Evolutionary conservation across 23 tunicate species (phyloP), one percentile per base, ranked within the genome.

Genomic region (Ascidia mentula): DNA sequence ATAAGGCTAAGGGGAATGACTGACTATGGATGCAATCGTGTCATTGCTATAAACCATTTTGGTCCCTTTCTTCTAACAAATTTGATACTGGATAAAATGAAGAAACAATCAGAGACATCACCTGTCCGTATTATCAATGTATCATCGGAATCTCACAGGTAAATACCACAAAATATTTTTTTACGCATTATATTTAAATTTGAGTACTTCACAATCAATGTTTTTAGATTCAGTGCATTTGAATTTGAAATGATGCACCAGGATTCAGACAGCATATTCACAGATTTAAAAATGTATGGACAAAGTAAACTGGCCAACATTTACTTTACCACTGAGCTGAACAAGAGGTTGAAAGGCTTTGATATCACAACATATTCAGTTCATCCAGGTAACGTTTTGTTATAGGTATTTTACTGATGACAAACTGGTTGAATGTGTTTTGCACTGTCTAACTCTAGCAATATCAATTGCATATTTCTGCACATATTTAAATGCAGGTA

Each of bases 11-110:
- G 24, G 37, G 89, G 89, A 15, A 32, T 70, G 37, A 80, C 89
- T 2, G 78, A 80, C 24, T 35, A 80, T 38, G 98, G 93, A 6
- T 32, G 79, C 15, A 88, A 82, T 38, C 84, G 76, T 38, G 45
- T 82, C 40, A 84, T 88, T 76, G 89, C 86, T 17, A 74, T 84
- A 42, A 93, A 93, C 37, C 93, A 93, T 40, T 70, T 93, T 8
- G 92, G 98, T 1, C 98, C 81, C 53, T 93, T 93, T 86, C 74
- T 88, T 5, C 79, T 93, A 13, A 93, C 98, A 20, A 80, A 93
- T 73, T 59, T 93, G 12, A 71, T 93, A 12, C 45, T 88, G 31
- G 82, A 84, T 15, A 74, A 89, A 60, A 75, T 93, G 84, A 88
- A 88, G 74, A 46, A 69, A 18, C 87, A 82, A 59, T 82, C 93